Conservation (phyloP, 2,113 vertebrate species). For the Butastur rufipennis region DNA sequence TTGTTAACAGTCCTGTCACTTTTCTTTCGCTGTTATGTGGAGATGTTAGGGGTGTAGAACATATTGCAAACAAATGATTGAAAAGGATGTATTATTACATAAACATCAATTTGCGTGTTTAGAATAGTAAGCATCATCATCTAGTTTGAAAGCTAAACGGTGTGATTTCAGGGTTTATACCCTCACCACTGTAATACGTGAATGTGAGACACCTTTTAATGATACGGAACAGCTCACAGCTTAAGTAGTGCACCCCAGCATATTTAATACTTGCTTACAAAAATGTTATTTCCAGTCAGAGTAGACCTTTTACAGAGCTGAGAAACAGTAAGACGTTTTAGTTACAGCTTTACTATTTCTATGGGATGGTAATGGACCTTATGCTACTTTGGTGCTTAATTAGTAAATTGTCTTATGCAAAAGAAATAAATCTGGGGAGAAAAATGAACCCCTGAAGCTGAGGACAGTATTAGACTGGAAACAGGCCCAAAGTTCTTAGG, state of each 20-base stretch:
- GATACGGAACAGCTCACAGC: neutral
- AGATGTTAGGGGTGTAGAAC: neutral
- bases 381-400: neutral
- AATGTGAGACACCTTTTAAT: neutral
- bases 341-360: neutral
- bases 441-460: neutral
- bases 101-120: neutral
- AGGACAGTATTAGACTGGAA: neutral
- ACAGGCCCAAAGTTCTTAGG: neutral
- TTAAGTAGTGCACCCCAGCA: neutral
- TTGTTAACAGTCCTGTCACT: neutral
- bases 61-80: neutral
- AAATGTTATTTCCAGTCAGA: neutral
- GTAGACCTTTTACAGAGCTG: neutral
- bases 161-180: neutral
- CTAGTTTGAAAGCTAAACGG: neutral
- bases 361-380: neutral
- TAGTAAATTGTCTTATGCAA: neutral
- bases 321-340: neutral
- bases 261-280: neutral
- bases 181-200: rapidly evolving
- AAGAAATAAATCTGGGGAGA: neutral
- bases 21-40: neutral
- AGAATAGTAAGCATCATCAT: neutral
- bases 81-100: neutral